Percentiles rank a stretch among this genome's conserved stretches.
Conservation (phyloP, 2,888 invertebrate genomes). For the Diadegma fenestrale region DNA sequence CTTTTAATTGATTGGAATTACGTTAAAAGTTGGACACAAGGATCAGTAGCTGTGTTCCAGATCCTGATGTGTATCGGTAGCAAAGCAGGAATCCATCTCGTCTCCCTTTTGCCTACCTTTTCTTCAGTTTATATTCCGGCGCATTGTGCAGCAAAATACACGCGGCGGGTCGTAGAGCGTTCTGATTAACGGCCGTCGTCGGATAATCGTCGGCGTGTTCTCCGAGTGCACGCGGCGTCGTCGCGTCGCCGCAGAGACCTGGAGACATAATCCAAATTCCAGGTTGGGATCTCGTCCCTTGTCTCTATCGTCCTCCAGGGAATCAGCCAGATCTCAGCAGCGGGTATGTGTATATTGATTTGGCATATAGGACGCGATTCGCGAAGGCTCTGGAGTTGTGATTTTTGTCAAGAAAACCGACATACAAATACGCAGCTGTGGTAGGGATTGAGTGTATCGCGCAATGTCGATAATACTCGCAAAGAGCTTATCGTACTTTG, state of each 20-base stretch:
- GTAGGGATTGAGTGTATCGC: conserved; percentile 9
- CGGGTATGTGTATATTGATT: conserved; percentile 29
- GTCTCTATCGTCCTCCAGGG: conserved; percentile 46
- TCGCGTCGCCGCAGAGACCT: conserved; percentile 70
- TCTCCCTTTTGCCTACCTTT: conserved; percentile 62
- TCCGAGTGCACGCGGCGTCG: conserved; percentile 69
- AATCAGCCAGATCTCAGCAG: conserved; percentile 42
- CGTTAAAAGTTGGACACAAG: not conserved
- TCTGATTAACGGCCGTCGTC: conserved; percentile 77
- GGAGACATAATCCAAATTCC: conserved; percentile 75
- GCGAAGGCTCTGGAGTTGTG: conserved; percentile 36
- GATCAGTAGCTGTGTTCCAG: not conserved
- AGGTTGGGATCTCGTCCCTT: conserved; percentile 59
- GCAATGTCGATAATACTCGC: conserved; percentile 52
- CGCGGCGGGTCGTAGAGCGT: conserved; percentile 71
- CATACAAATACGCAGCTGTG: conserved; percentile 29
- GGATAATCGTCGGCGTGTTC: conserved; percentile 73
- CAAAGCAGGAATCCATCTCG: conserved; percentile 36
- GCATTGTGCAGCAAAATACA: conserved; percentile 60
- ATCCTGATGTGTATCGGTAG: conserved; percentile 1
- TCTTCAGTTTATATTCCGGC: conserved; percentile 42
- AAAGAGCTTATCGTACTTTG: conserved; percentile 48
- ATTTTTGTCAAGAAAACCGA: conserved; percentile 32
- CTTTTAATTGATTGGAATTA: not conserved
- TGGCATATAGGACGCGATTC: conserved; percentile 37